Evolutionary conservation across 2,113 vertebrate genomes (phyloP).

Genomic region (Choloepus hoffmanni): DNA sequence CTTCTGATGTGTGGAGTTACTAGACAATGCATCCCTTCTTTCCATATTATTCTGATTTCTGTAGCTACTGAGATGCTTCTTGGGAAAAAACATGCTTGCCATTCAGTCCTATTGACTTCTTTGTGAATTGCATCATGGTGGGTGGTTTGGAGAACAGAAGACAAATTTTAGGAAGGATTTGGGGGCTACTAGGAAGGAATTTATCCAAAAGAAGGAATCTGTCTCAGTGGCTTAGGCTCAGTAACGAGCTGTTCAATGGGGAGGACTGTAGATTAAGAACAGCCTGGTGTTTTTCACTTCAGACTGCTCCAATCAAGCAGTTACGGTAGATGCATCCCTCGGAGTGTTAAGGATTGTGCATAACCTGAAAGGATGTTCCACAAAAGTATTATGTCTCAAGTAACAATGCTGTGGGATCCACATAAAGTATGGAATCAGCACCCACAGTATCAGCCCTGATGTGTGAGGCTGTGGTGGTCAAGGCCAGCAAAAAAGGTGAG

Average conservation of each 20-base stretch:
- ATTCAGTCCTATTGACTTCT: background rate
- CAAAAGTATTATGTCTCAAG: background rate
- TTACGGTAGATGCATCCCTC: background rate
- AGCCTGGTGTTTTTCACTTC: background rate
- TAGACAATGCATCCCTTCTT: background rate
- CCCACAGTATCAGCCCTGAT: background rate
- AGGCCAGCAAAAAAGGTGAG: background rate
- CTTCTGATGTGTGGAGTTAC: background rate
- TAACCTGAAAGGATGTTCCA: background rate
- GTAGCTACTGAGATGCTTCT: background rate
- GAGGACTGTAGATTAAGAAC: background rate
- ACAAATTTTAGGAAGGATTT: background rate
- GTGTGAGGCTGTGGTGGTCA: background rate
- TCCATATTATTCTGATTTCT: background rate
- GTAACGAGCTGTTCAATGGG: rapidly evolving
- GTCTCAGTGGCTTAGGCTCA: background rate
- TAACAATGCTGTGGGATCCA: background rate
- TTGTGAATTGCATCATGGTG: background rate
- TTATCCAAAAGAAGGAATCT: background rate
- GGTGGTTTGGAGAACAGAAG: background rate
- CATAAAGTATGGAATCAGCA: background rate
- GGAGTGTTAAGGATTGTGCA: background rate
- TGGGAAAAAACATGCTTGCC: background rate
- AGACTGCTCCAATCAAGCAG: background rate
- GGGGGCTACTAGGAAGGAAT: background rate